Conservation (phyloP, 1,140 invertebrate genomes). For the Drosophila suzukii region DNA sequence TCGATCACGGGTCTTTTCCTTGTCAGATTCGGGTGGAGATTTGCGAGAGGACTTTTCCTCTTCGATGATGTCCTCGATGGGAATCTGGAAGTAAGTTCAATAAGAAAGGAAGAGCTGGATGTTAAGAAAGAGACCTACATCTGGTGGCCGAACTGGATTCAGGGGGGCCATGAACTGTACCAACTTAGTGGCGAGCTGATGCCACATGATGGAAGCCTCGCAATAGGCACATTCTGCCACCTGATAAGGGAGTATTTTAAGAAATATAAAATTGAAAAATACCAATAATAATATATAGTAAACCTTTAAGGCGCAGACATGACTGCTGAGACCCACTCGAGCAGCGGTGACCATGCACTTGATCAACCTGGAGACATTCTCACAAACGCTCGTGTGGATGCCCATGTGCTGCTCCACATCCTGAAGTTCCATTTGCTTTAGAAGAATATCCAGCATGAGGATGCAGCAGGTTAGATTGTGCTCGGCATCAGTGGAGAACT, state of each 20-base stretch:
- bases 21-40: constrained; percentile 88
- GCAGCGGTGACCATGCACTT: constrained; percentile 92
- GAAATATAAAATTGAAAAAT: not conserved
- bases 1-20: constrained; percentile 86
- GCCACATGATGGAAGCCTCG: constrained; percentile 96
- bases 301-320: constrained; percentile 88
- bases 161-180: constrained; percentile 92
- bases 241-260: constrained; percentile 19
- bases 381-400: constrained; percentile 90
- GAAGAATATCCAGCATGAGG: constrained; percentile 96
- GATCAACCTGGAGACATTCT: constrained; percentile 91
- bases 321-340: constrained; percentile 89
- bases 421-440: constrained; percentile 98
- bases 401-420: constrained; percentile 93
- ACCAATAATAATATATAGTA: not conserved
- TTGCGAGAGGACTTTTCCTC: constrained; percentile 86
- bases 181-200: constrained; percentile 93
- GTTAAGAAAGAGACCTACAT: constrained; percentile 85
- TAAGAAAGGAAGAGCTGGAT: too few relatives aligned
- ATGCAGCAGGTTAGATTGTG: constrained; percentile 96
- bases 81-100: constrained; percentile 84
- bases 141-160: constrained; percentile 90
- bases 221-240: constrained; percentile 93
- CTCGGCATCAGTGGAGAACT: constrained; percentile 88
- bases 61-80: constrained; percentile 87